Evolutionary conservation across 2,888 invertebrate species (phyloP).

Genomic region (Polydesmus complanatus): DNA sequence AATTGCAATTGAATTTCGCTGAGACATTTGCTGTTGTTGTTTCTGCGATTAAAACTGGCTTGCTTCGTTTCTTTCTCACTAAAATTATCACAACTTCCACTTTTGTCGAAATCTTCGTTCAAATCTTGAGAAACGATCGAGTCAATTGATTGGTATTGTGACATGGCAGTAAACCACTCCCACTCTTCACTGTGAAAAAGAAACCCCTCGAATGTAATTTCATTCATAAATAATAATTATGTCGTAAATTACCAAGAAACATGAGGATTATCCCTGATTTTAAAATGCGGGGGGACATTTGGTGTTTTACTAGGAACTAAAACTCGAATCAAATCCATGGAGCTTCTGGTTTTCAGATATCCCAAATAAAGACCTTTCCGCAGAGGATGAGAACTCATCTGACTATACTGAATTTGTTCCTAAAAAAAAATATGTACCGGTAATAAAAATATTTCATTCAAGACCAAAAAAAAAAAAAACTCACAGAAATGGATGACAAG

Average conservation of each 20-base stretch:
- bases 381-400: constrained; percentile 68
- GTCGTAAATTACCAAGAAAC: constrained; percentile 65
- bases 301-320: constrained; percentile 85
- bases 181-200: constrained; percentile 69
- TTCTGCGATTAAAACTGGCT: constrained; percentile 17
- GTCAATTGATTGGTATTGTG: constrained; percentile 17
- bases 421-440: constrained; percentile 25
- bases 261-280: constrained; percentile 86
- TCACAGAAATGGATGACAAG: constrained; percentile 67
- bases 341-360: constrained; percentile 90
- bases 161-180: constrained; percentile 60
- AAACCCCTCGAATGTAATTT: not conserved
- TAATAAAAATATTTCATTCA: not conserved
- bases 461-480: constrained; percentile 15
- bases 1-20: constrained; percentile 32
- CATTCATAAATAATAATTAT: not conserved
- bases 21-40: constrained; percentile 9
- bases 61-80: constrained; percentile 11
- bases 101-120: not conserved
- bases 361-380: constrained; percentile 83
- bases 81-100: not conserved
- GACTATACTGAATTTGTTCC: constrained; percentile 50
- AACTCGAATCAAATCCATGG: constrained; percentile 84
- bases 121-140: not conserved
- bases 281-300: constrained; percentile 85